A percentile compares a stretch with the other conserved stretches of the same genome.
phyloP scores from a whole-genome alignment of 2,888 invertebrate genomes.

The Calameuta pallipes region DNA sequence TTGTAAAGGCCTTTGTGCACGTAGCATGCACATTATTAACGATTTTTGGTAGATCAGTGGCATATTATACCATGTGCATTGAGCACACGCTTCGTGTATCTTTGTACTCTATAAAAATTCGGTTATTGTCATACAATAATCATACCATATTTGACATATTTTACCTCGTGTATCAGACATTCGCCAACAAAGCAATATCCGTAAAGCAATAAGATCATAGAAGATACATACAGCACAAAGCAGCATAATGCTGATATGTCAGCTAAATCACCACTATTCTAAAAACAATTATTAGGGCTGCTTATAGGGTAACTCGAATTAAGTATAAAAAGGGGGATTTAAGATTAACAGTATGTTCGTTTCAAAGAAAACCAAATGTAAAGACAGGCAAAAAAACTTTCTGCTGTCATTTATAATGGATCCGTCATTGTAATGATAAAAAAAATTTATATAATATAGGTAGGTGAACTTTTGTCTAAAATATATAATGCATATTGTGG shows the following conservation, averaged over 20 bases:
- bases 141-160: slow-evolving; percentile 7
- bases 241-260: slow-evolving; percentile 7
- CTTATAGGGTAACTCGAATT: neutral
- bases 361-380: neutral
- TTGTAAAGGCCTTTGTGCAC: slow-evolving; percentile 67
- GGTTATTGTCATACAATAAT: slow-evolving; percentile 14
- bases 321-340: too few species aligned
- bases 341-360: neutral
- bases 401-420: too few species aligned
- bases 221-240: slow-evolving; percentile 27
- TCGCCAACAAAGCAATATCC: slow-evolving; percentile 42
- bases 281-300: neutral
- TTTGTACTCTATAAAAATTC: slow-evolving; percentile 59
- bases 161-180: slow-evolving; percentile 36
- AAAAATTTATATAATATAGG: too few species aligned
- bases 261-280: neutral
- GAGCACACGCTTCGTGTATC: slow-evolving; percentile 68
- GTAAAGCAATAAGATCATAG: slow-evolving; percentile 31
- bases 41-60: slow-evolving; percentile 63
- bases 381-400: neutral
- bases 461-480: neutral
- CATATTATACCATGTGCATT: slow-evolving; percentile 71
- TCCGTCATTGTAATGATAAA: too few species aligned
- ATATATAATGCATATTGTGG: too few species aligned
- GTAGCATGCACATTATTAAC: slow-evolving; percentile 68